phyloP scores from a whole-genome alignment of 2,888 invertebrate genomes.

The Drosophila meridiana region DNA sequence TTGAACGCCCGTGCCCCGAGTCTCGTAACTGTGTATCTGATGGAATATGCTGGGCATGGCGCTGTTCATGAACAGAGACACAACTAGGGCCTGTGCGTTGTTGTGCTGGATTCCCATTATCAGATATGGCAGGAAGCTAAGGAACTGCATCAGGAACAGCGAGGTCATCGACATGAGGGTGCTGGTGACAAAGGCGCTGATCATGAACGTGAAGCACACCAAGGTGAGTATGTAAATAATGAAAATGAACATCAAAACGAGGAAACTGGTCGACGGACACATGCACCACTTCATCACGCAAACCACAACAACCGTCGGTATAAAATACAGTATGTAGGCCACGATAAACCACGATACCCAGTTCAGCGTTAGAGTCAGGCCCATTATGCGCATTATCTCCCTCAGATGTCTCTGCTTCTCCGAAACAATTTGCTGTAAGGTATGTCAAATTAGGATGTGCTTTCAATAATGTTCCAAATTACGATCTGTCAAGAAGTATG shows the following conservation, averaged over 20 bases:
- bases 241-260: slow-evolving; percentile 88
- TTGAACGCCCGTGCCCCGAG: slow-evolving; percentile 86
- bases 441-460: not conserved
- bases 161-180: slow-evolving; percentile 91
- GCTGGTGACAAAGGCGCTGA: slow-evolving; percentile 91
- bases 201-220: slow-evolving; percentile 90
- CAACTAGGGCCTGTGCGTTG: accelerated
- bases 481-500: not conserved
- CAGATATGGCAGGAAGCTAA: slow-evolving; percentile 89
- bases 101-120: not conserved
- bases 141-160: slow-evolving; percentile 90
- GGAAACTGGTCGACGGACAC: slow-evolving; percentile 2
- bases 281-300: slow-evolving; percentile 31
- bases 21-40: slow-evolving; percentile 28
- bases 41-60: slow-evolving; percentile 34
- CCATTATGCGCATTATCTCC: slow-evolving; percentile 46
- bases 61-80: slow-evolving; percentile 49
- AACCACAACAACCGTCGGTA: slow-evolving; percentile 30
- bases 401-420: slow-evolving; percentile 44
- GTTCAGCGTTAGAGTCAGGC: slow-evolving; percentile 40
- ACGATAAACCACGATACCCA: slow-evolving; percentile 60
- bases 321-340: slow-evolving; percentile 22
- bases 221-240: slow-evolving; percentile 89
- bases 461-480: not conserved
- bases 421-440: slow-evolving; percentile 41